Evolutionary conservation across 2,797 vertebrate species (phyloP), one percentile per base, ranked within the genome.

Genomic region (Gymnoscopelus microlampas): DNA sequence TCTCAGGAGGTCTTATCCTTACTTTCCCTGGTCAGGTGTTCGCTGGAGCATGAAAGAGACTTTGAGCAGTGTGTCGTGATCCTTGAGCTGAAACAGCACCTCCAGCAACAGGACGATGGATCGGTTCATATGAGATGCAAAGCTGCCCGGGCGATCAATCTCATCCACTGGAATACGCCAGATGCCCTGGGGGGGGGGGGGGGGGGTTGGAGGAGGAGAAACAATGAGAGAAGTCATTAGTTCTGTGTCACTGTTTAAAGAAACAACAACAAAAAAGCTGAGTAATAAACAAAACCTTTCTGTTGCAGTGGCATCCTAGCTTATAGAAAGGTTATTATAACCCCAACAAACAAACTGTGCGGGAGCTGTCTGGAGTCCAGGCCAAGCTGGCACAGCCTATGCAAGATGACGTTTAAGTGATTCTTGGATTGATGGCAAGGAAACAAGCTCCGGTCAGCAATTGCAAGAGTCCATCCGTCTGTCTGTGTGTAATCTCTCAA

Each of bases 1-100:
- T 49, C 1, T 48, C 2, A 66, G n/a, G 53, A 62, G 55, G 5
- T 1, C 13, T 2, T 3, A 26, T 26, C 81, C 98, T 89, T 95
- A 99, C 98, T 99, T 99, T 96, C 98, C 98, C 97, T 99, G 98
- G 81, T 99, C 98, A 7, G 98, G 98, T 75, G 96, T 99, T 91
- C 98, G 96, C 91, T 99, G 98, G 76, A 99, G 95, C 96, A 99
- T 99, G 79, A 96, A 98, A 51, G 97, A 99, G 79, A 99, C 96
- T 89, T 97, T 98, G 59, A 99, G 90, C 85, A 99, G 86, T 26
- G 98, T 98, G 89, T 94, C 93, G 90, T 97, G 96, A 87, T 99
- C 98, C 87, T 95, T 96, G 0, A 99, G 95, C 82, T 96, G 95
- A 74, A 94, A 94, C 88, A 99, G 93, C 91, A 99, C 98, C 74